Percentiles rank a stretch among this genome's conserved stretches.
Evolutionary conservation across 2,113 vertebrate species (phyloP).

Genomic region (Trachemys scripta): DNA sequence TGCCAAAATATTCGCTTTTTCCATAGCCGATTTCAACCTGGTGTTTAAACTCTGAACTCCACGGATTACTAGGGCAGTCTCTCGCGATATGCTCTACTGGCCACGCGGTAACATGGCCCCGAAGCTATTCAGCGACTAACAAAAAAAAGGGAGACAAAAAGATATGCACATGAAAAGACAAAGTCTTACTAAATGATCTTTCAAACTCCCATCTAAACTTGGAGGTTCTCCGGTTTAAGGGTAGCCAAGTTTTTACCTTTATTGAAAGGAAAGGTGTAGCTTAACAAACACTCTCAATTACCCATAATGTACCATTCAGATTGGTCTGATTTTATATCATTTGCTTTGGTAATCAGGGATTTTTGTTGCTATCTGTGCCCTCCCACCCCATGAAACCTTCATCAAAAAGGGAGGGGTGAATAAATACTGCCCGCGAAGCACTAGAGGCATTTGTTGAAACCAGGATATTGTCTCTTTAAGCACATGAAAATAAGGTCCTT

Average conservation of each 20-base stretch:
- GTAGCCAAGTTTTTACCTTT: background rate
- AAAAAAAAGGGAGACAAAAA: rapidly evolving
- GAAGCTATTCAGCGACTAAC: background rate
- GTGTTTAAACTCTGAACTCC: too few species aligned
- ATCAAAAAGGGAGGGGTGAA: background rate
- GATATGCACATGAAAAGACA: rapidly evolving
- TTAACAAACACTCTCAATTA: background rate
- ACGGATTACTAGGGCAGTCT: background rate
- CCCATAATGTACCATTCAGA: background rate
- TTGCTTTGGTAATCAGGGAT: background rate
- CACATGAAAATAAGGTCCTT: conserved; percentile 92
- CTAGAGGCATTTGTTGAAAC: conserved; percentile 80
- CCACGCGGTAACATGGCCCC: background rate
- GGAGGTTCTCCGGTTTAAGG: background rate
- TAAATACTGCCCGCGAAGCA: conserved; percentile 61
- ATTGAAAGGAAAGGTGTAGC: background rate
- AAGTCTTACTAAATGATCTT: rapidly evolving
- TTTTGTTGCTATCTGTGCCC: background rate
- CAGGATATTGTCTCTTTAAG: conserved; percentile 90
- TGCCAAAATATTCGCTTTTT: too few species aligned
- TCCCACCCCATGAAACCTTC: background rate
- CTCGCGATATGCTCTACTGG: background rate
- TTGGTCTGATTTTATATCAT: background rate
- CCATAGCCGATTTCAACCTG: too few species aligned
- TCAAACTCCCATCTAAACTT: rapidly evolving